phyloP scores from a whole-genome alignment of 2,888 invertebrate genomes.

The Chirona hameri region DNA sequence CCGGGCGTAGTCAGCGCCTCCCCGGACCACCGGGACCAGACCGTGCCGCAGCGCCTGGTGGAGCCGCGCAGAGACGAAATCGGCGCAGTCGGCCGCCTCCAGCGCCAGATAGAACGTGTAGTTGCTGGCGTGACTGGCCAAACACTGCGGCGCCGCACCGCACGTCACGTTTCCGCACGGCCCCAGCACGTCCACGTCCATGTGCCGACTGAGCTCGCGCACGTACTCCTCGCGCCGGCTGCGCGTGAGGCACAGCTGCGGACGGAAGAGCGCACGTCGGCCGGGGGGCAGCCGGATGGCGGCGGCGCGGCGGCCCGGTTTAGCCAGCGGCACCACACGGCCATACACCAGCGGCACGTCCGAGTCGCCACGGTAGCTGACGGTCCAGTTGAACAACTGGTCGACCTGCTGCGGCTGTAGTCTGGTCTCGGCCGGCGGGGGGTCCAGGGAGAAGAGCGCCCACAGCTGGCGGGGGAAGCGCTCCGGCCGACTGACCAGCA shows the following conservation, averaged over 20 bases:
- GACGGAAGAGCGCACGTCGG: constrained; percentile 9
- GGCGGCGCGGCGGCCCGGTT: neutral
- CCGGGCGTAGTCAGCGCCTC: neutral
- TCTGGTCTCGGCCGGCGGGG: neutral
- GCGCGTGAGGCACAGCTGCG: neutral
- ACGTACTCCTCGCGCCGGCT: constrained; percentile 23
- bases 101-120: constrained; percentile 26
- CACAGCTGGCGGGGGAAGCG: neutral
- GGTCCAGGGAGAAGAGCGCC: neutral
- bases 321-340: neutral
- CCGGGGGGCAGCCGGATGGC: too few relatives aligned
- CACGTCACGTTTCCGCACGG: neutral
- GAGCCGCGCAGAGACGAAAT: constrained; percentile 7
- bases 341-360: constrained; percentile 5
- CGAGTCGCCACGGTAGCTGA: constrained; percentile 2
- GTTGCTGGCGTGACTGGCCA: neutral
- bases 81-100: constrained; percentile 1
- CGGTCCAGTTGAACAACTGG: constrained; percentile 4
- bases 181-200: constrained; percentile 7
- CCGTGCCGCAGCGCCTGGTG: constrained; percentile 25
- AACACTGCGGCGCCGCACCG: neutral
- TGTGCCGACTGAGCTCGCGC: neutral
- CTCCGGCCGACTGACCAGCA: too few relatives aligned
- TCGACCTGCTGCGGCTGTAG: neutral
- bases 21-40: neutral